Conservation (phyloP, 1,140 invertebrate genomes). For the Drosophila rhopaloa region DNA sequence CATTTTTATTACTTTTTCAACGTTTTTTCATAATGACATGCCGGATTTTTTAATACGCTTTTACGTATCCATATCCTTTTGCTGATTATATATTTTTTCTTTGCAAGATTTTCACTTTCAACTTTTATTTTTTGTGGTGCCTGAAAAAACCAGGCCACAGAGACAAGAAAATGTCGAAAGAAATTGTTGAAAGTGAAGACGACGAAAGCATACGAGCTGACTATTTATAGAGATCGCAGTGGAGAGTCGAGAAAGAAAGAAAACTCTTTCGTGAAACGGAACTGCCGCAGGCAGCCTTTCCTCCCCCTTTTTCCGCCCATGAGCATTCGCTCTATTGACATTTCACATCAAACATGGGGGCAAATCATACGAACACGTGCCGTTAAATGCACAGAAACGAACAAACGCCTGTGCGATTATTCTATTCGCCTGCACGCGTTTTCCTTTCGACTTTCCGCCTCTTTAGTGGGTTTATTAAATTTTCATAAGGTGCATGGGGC, state of each 20-base stretch:
- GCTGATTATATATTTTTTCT: background rate
- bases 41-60: background rate
- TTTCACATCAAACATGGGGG: slow-evolving; percentile 24
- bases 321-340: slow-evolving; percentile 34
- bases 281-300: slow-evolving; percentile 26
- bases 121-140: slow-evolving; percentile 22
- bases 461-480: slow-evolving; percentile 64
- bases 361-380: slow-evolving; percentile 36
- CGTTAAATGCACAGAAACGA: slow-evolving; percentile 24
- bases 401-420: slow-evolving; percentile 19
- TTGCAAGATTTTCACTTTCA: slow-evolving; percentile 23
- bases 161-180: slow-evolving; percentile 47
- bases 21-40: slow-evolving; percentile 7
- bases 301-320: slow-evolving; percentile 2
- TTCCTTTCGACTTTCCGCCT: slow-evolving; percentile 10
- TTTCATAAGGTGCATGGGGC: slow-evolving; percentile 46
- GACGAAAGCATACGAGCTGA: slow-evolving; percentile 28
- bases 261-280: slow-evolving; percentile 55
- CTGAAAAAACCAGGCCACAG: slow-evolving; percentile 48
- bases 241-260: slow-evolving; percentile 35
- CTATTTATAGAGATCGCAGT: slow-evolving; percentile 52
- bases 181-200: slow-evolving; percentile 56
- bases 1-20: background rate
- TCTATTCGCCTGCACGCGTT: slow-evolving; percentile 42
- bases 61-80: slow-evolving; percentile 7